Evolutionary conservation across 2,888 invertebrate species (phyloP), one percentile per base, ranked within the genome.

Genomic region (Hemistola chrysoprasaria): DNA sequence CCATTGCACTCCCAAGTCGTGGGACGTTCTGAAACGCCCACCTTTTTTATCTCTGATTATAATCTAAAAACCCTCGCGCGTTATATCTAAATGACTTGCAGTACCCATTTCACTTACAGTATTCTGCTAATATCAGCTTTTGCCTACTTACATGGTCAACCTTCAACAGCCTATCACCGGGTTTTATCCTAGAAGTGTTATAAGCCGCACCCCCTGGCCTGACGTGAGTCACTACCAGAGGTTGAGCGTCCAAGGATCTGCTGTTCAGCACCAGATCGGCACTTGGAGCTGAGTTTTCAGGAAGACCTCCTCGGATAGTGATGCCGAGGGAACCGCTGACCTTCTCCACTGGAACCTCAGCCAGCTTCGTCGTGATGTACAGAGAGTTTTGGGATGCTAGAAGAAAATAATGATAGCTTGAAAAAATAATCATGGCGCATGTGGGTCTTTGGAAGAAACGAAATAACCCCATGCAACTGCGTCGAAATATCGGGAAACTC

Each of bases 161-260:
- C 55, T 96, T 95, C 43, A 98, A 68, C 11, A 98, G 85, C 11
- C 98, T 92, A 76, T 98, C 98, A 1, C 98, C 98, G 20, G 96
- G 93, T 72, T 97, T 94, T 50, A 98, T 93, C 48, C 97, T 92
- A 0, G 97, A 97, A 42, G 95, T 95, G 65, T 95, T 95, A 53
- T 97, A 95, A 1, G 97, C 97, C 0, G 98, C 95, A 0, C 98
- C 97, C 36, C 95, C 95, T 6, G 95, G 93, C 53, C 97, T 90
- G 3, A 98, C 95, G 63, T 96, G 95, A 0, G 97, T 98, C 22
- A 98, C 95, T 3, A 96, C 93, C 52, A 98, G 80, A 0, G 98
- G 96, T 53, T 94, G 92, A 0, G 91, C 87, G 9, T 91, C 90
- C 43, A 88, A 52, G 0, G 83, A 82, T 40, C 91, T 81, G 47